Conservation (phyloP, 2,888 invertebrate genomes). For the Cabera pusaria region DNA sequence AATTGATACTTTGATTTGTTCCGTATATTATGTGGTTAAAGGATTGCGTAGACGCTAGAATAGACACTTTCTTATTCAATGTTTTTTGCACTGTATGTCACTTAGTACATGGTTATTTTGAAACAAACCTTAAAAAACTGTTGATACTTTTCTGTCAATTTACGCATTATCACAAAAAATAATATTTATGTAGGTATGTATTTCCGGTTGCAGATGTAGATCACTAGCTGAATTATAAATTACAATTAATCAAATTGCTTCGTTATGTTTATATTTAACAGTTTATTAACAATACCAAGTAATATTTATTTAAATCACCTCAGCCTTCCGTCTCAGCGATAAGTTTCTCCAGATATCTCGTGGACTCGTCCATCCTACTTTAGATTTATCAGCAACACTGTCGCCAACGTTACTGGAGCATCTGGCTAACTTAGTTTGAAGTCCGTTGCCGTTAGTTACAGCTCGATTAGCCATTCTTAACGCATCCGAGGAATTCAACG, state of each 20-base stretch:
- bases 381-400: constrained; percentile 65
- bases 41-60: constrained; percentile 20
- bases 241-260: no score
- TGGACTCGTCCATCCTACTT: constrained; percentile 77
- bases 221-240: no score
- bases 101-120: no score
- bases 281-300: no score
- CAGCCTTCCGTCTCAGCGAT: constrained; percentile 72
- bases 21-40: constrained; percentile 44
- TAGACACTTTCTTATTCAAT: no score
- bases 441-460: constrained; percentile 54
- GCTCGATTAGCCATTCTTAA: constrained; percentile 68
- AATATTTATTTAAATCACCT: constrained; percentile 62
- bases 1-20: constrained; percentile 56
- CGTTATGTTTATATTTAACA: no score
- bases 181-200: no score
- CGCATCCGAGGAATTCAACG: constrained; percentile 42
- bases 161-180: no score
- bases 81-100: no score
- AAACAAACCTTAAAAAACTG: no score
- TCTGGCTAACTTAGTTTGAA: constrained; percentile 64
- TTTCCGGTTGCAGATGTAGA: no score
- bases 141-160: no score
- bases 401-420: constrained; percentile 75
- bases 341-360: constrained; percentile 78